A percentile compares a stretch with the other conserved stretches of the same genome.
phyloP scores from a whole-genome alignment of 2,888 invertebrate species.

The Tuta absoluta region DNA sequence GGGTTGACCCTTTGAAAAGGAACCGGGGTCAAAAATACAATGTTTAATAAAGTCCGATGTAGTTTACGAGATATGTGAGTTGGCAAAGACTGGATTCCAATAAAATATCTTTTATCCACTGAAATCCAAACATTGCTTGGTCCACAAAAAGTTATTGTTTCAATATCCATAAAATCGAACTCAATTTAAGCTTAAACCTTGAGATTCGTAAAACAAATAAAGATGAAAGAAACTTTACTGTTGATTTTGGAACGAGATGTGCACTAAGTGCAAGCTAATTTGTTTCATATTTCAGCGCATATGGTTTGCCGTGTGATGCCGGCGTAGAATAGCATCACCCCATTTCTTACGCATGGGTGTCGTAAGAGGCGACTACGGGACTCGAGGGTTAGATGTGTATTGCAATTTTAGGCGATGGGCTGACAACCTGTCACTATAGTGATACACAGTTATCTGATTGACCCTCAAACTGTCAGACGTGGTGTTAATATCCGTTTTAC shows the following conservation, averaged over 20 bases:
- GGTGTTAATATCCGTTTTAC: too few species aligned
- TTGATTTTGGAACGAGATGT: not conserved
- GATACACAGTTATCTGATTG: too few species aligned
- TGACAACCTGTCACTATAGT: too few species aligned
- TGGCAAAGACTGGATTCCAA: not conserved
- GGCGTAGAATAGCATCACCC: too few species aligned
- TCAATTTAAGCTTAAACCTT: not conserved
- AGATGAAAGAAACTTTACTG: not conserved
- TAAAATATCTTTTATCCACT: not conserved
- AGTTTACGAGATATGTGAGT: not conserved
- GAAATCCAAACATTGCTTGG: not conserved
- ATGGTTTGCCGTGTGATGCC: too few species aligned
- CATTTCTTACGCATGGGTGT: too few species aligned
- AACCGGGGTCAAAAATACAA: not conserved
- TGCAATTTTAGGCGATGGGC: too few species aligned
- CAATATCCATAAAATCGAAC: slow-evolving; percentile 3
- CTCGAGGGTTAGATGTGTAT: too few species aligned
- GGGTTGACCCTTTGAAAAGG: too few species aligned
- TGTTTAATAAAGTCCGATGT: not conserved
- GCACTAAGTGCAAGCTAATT: not conserved
- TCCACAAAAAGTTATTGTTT: slow-evolving; percentile 5
- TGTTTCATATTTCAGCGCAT: too few species aligned
- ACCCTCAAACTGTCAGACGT: too few species aligned
- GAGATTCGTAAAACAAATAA: not conserved
- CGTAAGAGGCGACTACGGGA: too few species aligned